A percentile compares a stretch with the other conserved stretches of the same genome.
Evolutionary conservation across 2,113 vertebrate species (phyloP).

Genomic region (Rana temporaria): DNA sequence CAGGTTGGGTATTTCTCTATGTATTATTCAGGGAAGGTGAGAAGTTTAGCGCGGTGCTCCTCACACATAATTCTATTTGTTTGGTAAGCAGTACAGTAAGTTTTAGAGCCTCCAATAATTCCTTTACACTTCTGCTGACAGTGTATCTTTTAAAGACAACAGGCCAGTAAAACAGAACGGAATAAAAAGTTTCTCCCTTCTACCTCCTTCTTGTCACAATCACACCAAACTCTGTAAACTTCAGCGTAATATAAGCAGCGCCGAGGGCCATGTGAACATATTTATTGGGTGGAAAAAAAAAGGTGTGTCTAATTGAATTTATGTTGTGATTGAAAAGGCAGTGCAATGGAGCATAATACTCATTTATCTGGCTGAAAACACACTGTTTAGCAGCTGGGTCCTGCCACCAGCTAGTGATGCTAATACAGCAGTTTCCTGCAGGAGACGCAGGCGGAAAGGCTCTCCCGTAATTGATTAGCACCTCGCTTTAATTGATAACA

Average conservation of each 20-base stretch:
- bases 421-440: constrained; percentile 5
- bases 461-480: neutral
- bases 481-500: neutral
- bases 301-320: constrained; percentile 26
- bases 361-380: neutral
- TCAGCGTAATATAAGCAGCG: neutral
- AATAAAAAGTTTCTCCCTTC: neutral
- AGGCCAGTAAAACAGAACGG: neutral
- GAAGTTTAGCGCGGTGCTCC: neutral
- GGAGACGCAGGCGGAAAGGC: neutral
- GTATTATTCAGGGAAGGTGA: neutral
- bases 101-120: constrained; percentile 12
- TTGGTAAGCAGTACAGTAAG: neutral
- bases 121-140: constrained; percentile 15
- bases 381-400: too few relatives aligned
- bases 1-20: neutral
- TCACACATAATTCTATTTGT: constrained; percentile 3
- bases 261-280: constrained; percentile 1
- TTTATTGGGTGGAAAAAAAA: neutral
- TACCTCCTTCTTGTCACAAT: neutral
- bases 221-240: constrained; percentile 23
- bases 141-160: constrained; percentile 1
- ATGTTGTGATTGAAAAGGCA: neutral
- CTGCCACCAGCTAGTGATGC: neutral
- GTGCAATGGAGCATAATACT: neutral